Percentiles rank a stretch among this genome's conserved stretches.
Evolutionary conservation across 1,140 invertebrate species (phyloP).

Genomic region (Hormaphis cornu): DNA sequence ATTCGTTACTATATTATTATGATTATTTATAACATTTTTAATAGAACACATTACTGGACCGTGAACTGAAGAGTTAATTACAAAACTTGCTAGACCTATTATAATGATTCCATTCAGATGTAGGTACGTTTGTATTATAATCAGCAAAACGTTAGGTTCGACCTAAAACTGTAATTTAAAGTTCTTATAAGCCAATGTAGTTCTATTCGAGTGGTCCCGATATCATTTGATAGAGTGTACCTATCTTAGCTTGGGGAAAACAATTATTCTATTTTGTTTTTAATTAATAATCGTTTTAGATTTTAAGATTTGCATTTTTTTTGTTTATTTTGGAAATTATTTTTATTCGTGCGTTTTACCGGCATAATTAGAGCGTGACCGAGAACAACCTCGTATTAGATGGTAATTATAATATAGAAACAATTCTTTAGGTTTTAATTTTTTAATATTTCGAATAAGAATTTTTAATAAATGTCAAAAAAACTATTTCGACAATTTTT

Average conservation of each 20-base stretch:
- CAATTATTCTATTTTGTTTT: background rate
- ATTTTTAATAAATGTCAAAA: background rate
- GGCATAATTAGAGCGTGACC: constrained; percentile 29
- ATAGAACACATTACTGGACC: too few relatives aligned
- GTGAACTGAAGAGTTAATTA: too few relatives aligned
- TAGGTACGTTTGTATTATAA: background rate
- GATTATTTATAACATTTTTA: too few relatives aligned
- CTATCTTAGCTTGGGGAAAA: too few relatives aligned
- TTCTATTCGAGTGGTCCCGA: background rate
- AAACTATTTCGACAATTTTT: too few relatives aligned
- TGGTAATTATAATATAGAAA: background rate
- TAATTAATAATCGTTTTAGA: background rate
- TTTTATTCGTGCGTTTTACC: background rate
- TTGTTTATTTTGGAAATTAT: background rate
- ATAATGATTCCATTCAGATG: background rate
- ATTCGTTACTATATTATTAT: too few relatives aligned
- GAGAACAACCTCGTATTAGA: background rate
- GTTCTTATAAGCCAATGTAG: too few relatives aligned
- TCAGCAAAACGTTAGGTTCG: background rate
- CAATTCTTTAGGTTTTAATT: background rate
- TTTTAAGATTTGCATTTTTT: background rate
- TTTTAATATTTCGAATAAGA: background rate
- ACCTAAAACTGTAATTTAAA: background rate
- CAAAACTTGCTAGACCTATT: background rate
- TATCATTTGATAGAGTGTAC: background rate